Evolutionary conservation across 2,113 vertebrate genomes (phyloP).

Genomic region (Hydrochoerus hydrochaeris): DNA sequence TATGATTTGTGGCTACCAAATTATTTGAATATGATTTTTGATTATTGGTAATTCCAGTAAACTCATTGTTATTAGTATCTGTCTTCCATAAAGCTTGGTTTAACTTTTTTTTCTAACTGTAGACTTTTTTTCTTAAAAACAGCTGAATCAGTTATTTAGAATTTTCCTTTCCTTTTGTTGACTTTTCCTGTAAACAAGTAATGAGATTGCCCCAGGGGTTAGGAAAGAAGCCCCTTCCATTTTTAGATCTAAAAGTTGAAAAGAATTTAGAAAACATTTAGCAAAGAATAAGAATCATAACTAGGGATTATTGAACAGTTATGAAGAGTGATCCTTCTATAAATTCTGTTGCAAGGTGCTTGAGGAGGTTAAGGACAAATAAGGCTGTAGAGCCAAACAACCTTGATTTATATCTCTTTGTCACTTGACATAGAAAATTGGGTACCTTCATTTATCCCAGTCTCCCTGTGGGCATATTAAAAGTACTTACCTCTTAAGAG

Average conservation of each 20-base stretch:
- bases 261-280: slow-evolving; percentile 28
- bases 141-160: not conserved
- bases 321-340: not conserved
- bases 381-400: not conserved
- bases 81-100: not conserved
- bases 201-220: not conserved
- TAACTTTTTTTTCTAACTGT: not conserved
- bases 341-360: not conserved
- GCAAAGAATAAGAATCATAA: not conserved
- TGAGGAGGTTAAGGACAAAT: not conserved
- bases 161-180: slow-evolving; percentile 36
- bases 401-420: not conserved
- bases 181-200: not conserved
- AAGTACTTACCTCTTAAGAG: not conserved
- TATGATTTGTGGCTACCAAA: not conserved
- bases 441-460: not conserved
- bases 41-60: not conserved
- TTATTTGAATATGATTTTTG: slow-evolving; percentile 17
- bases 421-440: not conserved
- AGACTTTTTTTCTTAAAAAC: slow-evolving; percentile 26
- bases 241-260: not conserved
- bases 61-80: not conserved
- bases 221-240: not conserved
- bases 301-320: not conserved
- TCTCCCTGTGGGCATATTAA: not conserved